Evolutionary conservation across 1,140 invertebrate species (phyloP).

Genomic region (Paraescarpia echinospica): DNA sequence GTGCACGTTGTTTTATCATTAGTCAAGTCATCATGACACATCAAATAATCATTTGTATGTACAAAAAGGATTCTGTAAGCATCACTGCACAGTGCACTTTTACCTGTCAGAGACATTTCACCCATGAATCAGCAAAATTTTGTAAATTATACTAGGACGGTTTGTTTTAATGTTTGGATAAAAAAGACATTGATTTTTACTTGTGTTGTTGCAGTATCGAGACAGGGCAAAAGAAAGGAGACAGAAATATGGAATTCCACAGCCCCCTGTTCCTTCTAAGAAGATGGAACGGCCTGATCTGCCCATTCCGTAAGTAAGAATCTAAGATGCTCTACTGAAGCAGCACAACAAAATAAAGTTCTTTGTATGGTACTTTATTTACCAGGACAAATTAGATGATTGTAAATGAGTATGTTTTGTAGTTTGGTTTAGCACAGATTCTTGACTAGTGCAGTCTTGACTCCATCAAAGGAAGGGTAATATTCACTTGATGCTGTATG

Average conservation of each 20-base stretch:
- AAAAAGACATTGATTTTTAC: background rate
- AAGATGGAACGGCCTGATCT: conserved; percentile 22
- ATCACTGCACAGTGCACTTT: background rate
- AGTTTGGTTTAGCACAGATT: too few relatives aligned
- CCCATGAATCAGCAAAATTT: background rate
- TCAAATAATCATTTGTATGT: too few relatives aligned
- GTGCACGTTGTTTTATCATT: background rate
- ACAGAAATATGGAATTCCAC: conserved; percentile 88
- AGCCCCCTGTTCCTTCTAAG: conserved; percentile 64
- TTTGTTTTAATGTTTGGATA: conserved; percentile 9
- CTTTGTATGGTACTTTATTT: background rate
- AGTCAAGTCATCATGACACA: too few relatives aligned
- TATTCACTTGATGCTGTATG: too few relatives aligned
- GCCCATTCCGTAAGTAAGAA: conserved; percentile 16
- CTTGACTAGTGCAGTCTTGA: background rate
- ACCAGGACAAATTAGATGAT: too few relatives aligned
- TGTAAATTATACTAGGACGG: background rate
- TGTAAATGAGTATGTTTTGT: too few relatives aligned
- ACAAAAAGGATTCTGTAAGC: background rate
- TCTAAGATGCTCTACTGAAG: background rate
- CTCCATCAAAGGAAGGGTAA: too few relatives aligned
- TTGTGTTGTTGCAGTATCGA: conserved; percentile 65
- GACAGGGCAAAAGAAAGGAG: conserved; percentile 95
- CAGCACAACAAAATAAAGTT: background rate
- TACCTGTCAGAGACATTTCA: background rate